Percentiles rank a stretch among this genome's conserved stretches.
These are phyloP conservation scores for Cranoglanis bouderius DNA, from an alignment of 2,113 vertebrate species.

Conservation along the genomic window DNA sequence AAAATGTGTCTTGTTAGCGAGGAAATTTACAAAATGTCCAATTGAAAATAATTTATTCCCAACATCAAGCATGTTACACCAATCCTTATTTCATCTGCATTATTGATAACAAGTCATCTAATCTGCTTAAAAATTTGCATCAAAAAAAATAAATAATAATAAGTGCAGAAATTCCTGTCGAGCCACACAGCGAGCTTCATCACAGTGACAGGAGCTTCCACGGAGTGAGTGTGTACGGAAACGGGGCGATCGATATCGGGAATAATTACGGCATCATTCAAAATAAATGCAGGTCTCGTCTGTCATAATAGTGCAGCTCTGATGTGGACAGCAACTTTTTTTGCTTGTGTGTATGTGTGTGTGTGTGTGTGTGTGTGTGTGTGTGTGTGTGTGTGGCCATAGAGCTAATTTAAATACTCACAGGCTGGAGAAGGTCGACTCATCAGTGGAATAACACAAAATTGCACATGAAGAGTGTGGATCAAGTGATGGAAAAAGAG, in stretches of 20 bases:
- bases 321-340: neutral
- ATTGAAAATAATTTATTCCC: neutral
- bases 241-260: neutral
- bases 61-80: neutral
- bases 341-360: slow-evolving; percentile 9
- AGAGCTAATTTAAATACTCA: slow-evolving; percentile 50
- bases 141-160: no score
- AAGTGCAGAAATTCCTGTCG: neutral
- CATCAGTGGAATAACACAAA: slow-evolving; percentile 41
- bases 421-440: slow-evolving; percentile 33
- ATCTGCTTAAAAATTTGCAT: neutral
- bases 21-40: neutral
- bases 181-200: neutral
- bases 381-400: slow-evolving; percentile 23
- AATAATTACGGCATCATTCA: slow-evolving; percentile 18
- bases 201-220: neutral
- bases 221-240: neutral
- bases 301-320: slow-evolving; percentile 1
- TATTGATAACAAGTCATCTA: neutral
- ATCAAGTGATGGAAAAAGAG: slow-evolving; percentile 17
- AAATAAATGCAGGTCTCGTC: neutral
- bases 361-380: slow-evolving; percentile 16
- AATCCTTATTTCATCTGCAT: neutral
- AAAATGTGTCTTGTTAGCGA: neutral
- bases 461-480: slow-evolving; percentile 44